These are phyloP conservation scores for Trichosurus vulpecula DNA, from an alignment of 2,797 vertebrate species.

Conservation along the genomic window DNA sequence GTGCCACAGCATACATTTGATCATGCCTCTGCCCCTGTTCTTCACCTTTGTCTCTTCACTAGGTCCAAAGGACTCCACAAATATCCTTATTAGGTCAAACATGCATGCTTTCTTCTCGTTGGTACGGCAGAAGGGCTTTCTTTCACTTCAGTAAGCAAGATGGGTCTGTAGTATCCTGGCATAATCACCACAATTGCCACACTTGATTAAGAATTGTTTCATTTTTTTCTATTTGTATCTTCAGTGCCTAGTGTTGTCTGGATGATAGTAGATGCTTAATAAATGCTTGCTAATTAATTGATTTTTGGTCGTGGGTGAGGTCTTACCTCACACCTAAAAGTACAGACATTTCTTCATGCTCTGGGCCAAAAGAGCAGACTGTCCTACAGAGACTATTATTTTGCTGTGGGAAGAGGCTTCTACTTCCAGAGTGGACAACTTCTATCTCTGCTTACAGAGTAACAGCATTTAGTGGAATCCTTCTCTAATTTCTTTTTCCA, in stretches of 20 bases:
- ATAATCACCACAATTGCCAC: constrained; percentile 1
- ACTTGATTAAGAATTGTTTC: not conserved
- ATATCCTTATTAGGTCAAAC: not conserved
- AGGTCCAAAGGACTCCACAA: not conserved
- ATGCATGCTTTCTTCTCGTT: not conserved
- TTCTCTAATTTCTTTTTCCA: constrained; percentile 60
- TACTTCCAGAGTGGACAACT: not conserved
- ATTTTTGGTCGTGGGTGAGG: not conserved
- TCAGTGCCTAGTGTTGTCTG: not conserved
- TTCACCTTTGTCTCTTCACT: not conserved
- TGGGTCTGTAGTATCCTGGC: not conserved
- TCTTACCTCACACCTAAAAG: not conserved
- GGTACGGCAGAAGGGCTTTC: not conserved
- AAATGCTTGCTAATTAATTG: not conserved
- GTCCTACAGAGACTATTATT: not conserved
- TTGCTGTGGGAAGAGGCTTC: constrained; percentile 33
- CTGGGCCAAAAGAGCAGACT: not conserved
- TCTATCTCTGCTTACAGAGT: constrained; percentile 36
- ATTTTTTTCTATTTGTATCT: not conserved
- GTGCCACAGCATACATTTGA: not conserved
- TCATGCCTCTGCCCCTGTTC: not conserved
- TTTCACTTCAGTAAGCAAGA: not conserved
- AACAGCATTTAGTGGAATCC: constrained; percentile 19
- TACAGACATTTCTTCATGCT: not conserved
- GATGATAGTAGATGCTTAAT: not conserved